Conservation (phyloP, 2,888 invertebrate species). For the Leptopilina drosophilae region DNA sequence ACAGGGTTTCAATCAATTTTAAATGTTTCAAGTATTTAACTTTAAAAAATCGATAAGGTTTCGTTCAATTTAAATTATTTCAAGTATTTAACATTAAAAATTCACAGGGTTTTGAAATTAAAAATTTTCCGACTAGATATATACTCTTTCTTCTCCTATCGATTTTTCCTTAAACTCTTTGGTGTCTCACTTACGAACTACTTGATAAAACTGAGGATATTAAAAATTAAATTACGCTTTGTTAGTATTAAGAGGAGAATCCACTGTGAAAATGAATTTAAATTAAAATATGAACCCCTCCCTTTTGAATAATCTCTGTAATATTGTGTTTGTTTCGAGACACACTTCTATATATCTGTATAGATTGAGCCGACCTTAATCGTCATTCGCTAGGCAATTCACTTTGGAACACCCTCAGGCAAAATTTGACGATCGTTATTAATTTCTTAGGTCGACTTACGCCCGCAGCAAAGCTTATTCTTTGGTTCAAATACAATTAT, state of each 20-base stretch:
- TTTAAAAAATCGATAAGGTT: no score
- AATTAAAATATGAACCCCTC: slow-evolving; percentile 1
- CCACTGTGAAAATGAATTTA: slow-evolving; percentile 1
- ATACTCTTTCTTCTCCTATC: no score
- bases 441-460: slow-evolving; percentile 16
- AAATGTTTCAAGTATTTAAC: no score
- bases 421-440: slow-evolving; percentile 32
- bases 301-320: background rate
- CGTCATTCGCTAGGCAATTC: slow-evolving; percentile 31
- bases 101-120: no score
- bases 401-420: slow-evolving; percentile 12
- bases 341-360: slow-evolving; percentile 2
- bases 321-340: background rate
- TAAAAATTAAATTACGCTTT: slow-evolving; percentile 1
- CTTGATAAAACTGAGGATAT: background rate
- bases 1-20: no score
- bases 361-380: slow-evolving; percentile 18
- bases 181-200: background rate
- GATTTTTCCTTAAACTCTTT: background rate
- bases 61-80: no score
- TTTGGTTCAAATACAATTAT: slow-evolving; percentile 29
- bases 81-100: no score
- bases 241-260: background rate
- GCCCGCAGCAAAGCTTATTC: slow-evolving; percentile 33
- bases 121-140: no score